Percentiles rank a stretch among this genome's conserved stretches.
phyloP scores from a whole-genome alignment of 2,888 invertebrate species.

The Strigamia crassipes region DNA sequence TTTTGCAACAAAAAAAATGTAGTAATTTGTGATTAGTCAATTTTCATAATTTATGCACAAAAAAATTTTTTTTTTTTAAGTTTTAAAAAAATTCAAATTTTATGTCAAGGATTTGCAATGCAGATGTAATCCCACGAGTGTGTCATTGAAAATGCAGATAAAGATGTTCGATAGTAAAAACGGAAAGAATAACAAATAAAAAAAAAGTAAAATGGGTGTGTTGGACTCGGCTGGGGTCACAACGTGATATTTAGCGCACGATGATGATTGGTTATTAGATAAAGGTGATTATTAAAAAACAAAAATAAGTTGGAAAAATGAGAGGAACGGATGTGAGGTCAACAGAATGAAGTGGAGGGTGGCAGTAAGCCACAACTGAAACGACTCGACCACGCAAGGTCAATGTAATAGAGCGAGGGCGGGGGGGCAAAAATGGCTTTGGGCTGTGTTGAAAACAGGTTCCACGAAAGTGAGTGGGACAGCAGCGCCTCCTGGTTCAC shows the following conservation, averaged over 20 bases:
- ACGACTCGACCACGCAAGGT: conserved; percentile 26
- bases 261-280: not conserved
- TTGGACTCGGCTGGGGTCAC: not conserved
- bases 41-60: not conserved
- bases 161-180: not conserved
- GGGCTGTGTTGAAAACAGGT: conserved; percentile 2
- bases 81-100: not conserved
- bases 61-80: not conserved
- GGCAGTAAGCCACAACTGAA: not conserved
- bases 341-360: not conserved
- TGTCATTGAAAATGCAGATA: not conserved
- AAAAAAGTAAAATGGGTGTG: not conserved
- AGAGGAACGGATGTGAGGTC: not conserved
- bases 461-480: conserved; percentile 33
- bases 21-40: not conserved
- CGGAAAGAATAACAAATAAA: not conserved
- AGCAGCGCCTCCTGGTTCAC: conserved; percentile 33
- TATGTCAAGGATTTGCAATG: conserved; percentile 13
- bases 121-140: not conserved
- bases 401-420: conserved; percentile 30
- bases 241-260: conserved; percentile 18
- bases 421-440: not conserved
- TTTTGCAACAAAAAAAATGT: no score
- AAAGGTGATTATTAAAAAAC: not conserved
- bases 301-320: not conserved